Evolutionary conservation across 2,113 vertebrate species (phyloP), one percentile per base, ranked within the genome.

Genomic region (Vulpes lagopus): DNA sequence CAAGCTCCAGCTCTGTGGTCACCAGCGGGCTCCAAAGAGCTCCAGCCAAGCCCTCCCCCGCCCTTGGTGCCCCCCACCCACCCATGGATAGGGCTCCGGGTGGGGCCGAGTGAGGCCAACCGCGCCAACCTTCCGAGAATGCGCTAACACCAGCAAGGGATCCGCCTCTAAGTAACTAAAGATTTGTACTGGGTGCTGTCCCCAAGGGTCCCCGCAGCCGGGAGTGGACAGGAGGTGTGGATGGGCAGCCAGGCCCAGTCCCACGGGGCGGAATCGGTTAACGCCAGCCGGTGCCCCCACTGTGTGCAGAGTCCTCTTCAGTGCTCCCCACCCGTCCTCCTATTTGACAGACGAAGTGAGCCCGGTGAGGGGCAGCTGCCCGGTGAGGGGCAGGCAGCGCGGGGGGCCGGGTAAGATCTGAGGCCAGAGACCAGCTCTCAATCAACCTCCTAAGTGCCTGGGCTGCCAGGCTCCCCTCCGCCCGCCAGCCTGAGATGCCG

Each of bases 141-240:
- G 4, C 8, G n/a, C 71, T 51, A 17, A 0, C 17, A 16, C 19
- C 11, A 1, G 51, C 55, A 0, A 69, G 69, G 60, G n/a, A 64
- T 8, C 74, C 0, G 12, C 60, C 89, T 73, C n/a, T 90, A 55
- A 95, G 0, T n/a, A 94, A 76, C 23, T 11, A 59, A 2, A 0
- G 0, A n/a, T 65, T 11, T 19, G 30, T 27, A n/a, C 0, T 22
- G n/a, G 17, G 53, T 27, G 3, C 59, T 35, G 78, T 71, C 82
- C 80, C 67, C 76, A 43, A n/a, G 25, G 74, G 86, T 57, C 80
- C 76, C 53, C 23, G 5, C 0, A n/a, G 84, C 35, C 71, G 27
- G 88, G 74, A 91, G 35, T 2, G 11, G 59, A 20, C 0, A 4
- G 60, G 81, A 43, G 60, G n/a, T 35, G 79, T 11, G 1, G 55